Evolutionary conservation across 2,888 invertebrate genomes (phyloP), one percentile per base, ranked within the genome.

Genomic region (Euphydryas editha): DNA sequence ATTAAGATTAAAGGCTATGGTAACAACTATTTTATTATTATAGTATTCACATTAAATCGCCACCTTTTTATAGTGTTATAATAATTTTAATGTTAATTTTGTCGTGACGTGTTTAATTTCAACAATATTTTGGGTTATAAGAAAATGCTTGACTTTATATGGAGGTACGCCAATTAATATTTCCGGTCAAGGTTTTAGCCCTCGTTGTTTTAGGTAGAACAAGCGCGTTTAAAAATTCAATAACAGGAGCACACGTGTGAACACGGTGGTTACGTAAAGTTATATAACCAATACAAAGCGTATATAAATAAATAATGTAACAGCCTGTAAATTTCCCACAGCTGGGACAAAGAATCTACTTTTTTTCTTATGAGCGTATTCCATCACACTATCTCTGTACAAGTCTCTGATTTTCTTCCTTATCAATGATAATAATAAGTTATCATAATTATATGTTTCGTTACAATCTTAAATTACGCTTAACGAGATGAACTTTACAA

Each of bases 161-260:
- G 36, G 36, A 36, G 54, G 51, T 51, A 64, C 39, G 21, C 30
- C 58, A 64, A 59, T 64, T 64, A 64, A 59, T 51, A 44, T 59
- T 64, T 59, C 11, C 24, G 58, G 51, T 64, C 49, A 64, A 58
- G 58, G 63, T 18, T 63, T 63, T 63, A 36, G 58, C 30, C 46
- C 56, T 63, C 46, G 2, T 42, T 42, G 57, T 57, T 57, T 54
- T 36, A 21, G 36, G 24, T 51, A 24, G 49, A 54, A 36, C 54
- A 36, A 36, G 36, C 17, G 36, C 36, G 54, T 36, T 54, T 54
- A 36, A 54, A 54, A 54, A 54, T 36, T 36, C 36, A 54, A 36
- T 54, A 54, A 11, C 10, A 24, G 15, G 51, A 24, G 7, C 54
- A 54, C 36, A 36, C 54, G 54, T 36, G 36, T 51, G 49, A 51